These are phyloP conservation scores for Leucophenga montana DNA, from an alignment of 2,888 invertebrate species.

Conservation along the genomic window DNA sequence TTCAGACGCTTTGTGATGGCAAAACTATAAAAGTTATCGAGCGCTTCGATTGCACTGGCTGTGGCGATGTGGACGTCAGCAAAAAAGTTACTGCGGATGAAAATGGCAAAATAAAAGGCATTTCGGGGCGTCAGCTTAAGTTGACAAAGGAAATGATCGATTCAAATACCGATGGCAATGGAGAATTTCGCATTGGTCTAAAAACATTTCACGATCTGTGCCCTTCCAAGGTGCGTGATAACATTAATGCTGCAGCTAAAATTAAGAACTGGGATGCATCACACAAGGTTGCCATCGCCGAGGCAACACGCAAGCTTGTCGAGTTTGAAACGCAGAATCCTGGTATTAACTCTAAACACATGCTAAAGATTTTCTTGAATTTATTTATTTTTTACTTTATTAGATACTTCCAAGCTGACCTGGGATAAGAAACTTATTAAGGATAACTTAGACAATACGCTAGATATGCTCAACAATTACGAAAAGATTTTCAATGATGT, in stretches of 20 bases:
- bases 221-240: constrained; percentile 86
- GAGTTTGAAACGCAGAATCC: constrained; percentile 82
- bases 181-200: constrained; percentile 89
- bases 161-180: constrained; percentile 82
- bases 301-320: constrained; percentile 82
- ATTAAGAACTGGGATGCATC: constrained; percentile 88
- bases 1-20: constrained; percentile 88
- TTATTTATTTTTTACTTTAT: not conserved
- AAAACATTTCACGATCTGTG: constrained; percentile 90
- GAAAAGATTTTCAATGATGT: constrained; percentile 92
- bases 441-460: constrained; percentile 90
- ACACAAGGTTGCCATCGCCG: constrained; percentile 86
- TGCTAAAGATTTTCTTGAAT: not conserved
- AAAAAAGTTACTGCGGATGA: constrained; percentile 78
- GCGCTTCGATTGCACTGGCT: constrained; percentile 95
- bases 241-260: constrained; percentile 85
- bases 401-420: constrained; percentile 74
- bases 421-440: constrained; percentile 85
- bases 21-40: constrained; percentile 91
- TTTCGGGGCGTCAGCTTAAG: constrained; percentile 90
- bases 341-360: no score
- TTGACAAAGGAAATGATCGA: constrained; percentile 67
- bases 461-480: constrained; percentile 85
- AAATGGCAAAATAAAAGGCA: constrained; percentile 86
- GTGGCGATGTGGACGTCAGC: constrained; percentile 96